phyloP scores from a whole-genome alignment of 1,140 invertebrate genomes.

The Cephus cinctus region DNA sequence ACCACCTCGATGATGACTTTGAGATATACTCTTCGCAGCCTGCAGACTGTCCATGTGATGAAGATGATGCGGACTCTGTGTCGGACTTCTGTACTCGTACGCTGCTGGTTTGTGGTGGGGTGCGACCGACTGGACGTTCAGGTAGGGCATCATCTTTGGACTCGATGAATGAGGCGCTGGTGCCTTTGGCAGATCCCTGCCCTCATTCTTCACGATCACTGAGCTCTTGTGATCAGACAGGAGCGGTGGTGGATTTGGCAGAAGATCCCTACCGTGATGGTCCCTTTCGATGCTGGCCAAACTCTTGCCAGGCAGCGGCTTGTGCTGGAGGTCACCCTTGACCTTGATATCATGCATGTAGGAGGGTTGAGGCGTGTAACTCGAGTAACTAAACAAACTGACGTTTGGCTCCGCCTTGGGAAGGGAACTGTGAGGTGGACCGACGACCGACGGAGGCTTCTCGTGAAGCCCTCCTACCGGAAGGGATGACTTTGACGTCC shows the following conservation, averaged over 20 bases:
- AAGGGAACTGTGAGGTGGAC: constrained; percentile 56
- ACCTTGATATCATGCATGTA: constrained; percentile 56
- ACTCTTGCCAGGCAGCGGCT: constrained; percentile 41
- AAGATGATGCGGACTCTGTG: constrained; percentile 58
- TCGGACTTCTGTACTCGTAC: constrained; percentile 61
- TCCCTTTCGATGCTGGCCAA: constrained; percentile 53
- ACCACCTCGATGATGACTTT: constrained; percentile 32
- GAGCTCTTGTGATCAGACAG: constrained; percentile 71
- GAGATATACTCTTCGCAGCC: constrained; percentile 35
- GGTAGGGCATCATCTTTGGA: constrained; percentile 66
- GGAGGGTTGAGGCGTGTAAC: constrained; percentile 59
- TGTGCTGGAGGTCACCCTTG: constrained; percentile 46
- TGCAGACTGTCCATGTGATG: constrained; percentile 46
- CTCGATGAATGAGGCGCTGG: constrained; percentile 62
- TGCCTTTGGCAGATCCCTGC: constrained; percentile 61
- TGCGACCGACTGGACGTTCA: constrained; percentile 59
- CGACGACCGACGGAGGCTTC: constrained; percentile 50
- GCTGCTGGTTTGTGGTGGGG: constrained; percentile 45
- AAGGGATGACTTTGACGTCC: constrained; percentile 52
- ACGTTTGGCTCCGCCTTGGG: constrained; percentile 75
- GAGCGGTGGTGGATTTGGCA: constrained; percentile 62
- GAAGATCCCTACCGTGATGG: constrained; percentile 55
- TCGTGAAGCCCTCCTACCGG: constrained; percentile 50
- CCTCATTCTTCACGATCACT: constrained; percentile 77
- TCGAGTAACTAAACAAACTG: constrained; percentile 68